These are phyloP conservation scores for Folsomia manolachei DNA, from an alignment of 2,888 invertebrate genomes.

Conservation along the genomic window DNA sequence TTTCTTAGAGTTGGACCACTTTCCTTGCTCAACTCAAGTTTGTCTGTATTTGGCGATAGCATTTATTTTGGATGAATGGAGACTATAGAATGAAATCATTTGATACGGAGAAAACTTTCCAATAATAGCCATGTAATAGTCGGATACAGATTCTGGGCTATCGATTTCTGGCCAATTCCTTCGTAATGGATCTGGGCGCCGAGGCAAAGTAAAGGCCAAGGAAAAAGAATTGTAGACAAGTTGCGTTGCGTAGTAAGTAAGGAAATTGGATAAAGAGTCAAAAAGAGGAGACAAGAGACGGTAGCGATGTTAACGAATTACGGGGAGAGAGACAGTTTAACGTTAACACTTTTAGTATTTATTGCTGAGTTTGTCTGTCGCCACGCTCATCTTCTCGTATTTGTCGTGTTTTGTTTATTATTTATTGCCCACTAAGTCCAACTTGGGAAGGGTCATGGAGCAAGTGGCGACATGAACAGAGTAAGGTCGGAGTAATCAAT, in stretches of 20 bases:
- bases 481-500: too few species aligned
- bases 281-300: neutral
- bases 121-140: too few species aligned
- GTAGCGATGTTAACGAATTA: constrained; percentile 4
- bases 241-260: neutral
- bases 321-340: neutral
- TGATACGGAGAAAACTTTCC: too few species aligned
- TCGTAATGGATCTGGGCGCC: constrained; percentile 8
- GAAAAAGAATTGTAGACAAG: neutral
- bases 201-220: too few species aligned
- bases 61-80: too few species aligned
- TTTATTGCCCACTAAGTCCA: constrained; percentile 46
- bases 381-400: constrained; percentile 26
- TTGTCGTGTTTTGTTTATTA: constrained; percentile 45
- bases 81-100: too few species aligned
- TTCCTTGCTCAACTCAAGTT: neutral
- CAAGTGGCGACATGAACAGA: constrained; percentile 42
- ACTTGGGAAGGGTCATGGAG: constrained; percentile 17
- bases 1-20: too few species aligned
- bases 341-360: neutral
- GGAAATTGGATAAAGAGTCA: constrained; percentile 5
- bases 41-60: neutral
- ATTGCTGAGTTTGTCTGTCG: neutral
- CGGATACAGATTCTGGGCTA: neutral
- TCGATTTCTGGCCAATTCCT: neutral